These are phyloP conservation scores for Micronycteris hirsuta DNA, from an alignment of 2,113 vertebrate species.

Conservation along the genomic window DNA sequence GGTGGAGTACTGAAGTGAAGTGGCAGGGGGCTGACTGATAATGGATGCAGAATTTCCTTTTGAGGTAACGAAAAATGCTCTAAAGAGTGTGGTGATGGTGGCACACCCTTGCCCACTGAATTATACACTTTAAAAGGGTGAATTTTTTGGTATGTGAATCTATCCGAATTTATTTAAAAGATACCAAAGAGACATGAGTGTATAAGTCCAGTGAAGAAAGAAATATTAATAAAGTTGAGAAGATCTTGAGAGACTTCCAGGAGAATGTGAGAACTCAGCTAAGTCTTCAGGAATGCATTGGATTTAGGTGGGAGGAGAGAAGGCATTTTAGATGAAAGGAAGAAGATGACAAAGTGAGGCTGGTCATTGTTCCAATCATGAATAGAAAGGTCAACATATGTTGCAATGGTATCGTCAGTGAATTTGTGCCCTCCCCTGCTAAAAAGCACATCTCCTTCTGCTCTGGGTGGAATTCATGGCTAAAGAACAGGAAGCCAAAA, in stretches of 20 bases:
- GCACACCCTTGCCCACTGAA: no score
- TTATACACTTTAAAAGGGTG: not conserved
- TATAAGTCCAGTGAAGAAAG: not conserved
- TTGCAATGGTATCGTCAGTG: not conserved
- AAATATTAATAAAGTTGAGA: not conserved
- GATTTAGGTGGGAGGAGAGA: not conserved
- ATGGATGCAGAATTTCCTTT: not conserved
- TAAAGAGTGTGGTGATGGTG: no score
- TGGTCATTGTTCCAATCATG: not conserved
- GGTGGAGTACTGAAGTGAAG: not conserved
- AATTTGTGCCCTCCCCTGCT: not conserved
- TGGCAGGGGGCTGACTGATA: not conserved
- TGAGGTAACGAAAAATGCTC: not conserved
- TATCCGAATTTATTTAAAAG: not conserved
- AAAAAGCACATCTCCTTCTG: not conserved
- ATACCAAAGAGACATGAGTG: not conserved
- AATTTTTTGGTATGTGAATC: not conserved
- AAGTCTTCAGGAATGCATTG: not conserved
- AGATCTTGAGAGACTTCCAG: not conserved
- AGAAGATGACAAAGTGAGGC: not conserved
- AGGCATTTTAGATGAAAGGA: not conserved
- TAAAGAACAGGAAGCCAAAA: not conserved
- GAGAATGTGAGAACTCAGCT: not conserved
- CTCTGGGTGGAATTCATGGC: not conserved
- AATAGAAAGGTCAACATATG: not conserved